A percentile compares a stretch with the other conserved stretches of the same genome.
Evolutionary conservation across 2,113 vertebrate species (phyloP).

Genomic region (Neolamprologus brichardi): DNA sequence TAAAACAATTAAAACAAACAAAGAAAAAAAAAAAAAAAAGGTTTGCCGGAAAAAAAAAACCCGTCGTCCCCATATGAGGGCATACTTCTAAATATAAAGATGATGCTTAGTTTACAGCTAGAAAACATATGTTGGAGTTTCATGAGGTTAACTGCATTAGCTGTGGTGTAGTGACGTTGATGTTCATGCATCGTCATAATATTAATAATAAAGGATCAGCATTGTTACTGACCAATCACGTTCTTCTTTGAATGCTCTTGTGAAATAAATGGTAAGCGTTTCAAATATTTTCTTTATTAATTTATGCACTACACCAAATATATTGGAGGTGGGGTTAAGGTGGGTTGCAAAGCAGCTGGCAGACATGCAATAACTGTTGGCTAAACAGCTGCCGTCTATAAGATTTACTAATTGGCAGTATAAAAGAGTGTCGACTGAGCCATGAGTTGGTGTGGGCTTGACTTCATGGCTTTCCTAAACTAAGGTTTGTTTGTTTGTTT

Average conservation of each 20-base stretch:
- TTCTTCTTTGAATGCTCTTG: neutral
- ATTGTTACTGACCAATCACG: neutral
- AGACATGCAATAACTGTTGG: neutral
- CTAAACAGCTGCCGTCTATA: neutral
- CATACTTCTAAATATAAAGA: neutral
- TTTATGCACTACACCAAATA: neutral
- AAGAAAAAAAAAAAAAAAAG: too few relatives aligned
- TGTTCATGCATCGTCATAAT: neutral
- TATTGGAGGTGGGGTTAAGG: neutral
- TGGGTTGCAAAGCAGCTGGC: neutral
- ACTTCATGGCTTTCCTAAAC: neutral
- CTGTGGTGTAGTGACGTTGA: neutral
- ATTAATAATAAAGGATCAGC: neutral
- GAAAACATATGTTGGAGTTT: neutral
- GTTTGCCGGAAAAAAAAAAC: neutral
- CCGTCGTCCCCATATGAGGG: neutral
- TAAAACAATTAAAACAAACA: too few relatives aligned
- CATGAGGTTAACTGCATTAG: neutral
- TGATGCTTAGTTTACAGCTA: neutral
- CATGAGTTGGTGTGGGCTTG: neutral
- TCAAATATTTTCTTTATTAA: neutral
- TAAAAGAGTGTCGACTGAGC: neutral
- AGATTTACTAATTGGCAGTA: neutral
- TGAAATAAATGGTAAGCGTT: neutral
- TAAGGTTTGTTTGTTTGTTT: neutral